Base-by-base conservation (phyloP, 1,140 invertebrate species). In the Neodiprion lecontei region DNA sequence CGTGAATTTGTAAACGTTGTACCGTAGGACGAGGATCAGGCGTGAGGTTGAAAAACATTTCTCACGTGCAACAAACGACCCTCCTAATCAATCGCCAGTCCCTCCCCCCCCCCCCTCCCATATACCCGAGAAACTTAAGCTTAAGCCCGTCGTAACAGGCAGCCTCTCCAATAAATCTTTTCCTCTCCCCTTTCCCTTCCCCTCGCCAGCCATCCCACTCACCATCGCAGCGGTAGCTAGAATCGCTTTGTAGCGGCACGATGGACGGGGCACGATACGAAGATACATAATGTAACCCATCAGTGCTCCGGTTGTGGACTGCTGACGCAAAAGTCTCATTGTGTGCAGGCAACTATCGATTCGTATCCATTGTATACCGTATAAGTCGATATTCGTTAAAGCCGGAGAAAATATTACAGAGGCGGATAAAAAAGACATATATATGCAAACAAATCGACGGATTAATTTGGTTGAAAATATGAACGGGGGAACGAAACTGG, bases 31-130 rank as follows among this genome's bases (percentile, higher is more conserved):
- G 28, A 40, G 28, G 28, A 40, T 40, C 28, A 40, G 28, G 28
- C 28, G 28, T 40, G 28, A 40, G 28, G 28, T 40, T 40, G 28
- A 14, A 61, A 12, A 12, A 17, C 53, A 61, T 61, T 61, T 61
- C 53, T 61, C 53, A 61, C 53, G 61, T 61, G 28, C 28, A 40
- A 73, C 61, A 48, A 73, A 28, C n/a, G 23, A 86, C 83, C 85
- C 84, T 86, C 84, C 86, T 86, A 86, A 87, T 87, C 86, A 86
- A 85, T 85, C 82, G 84, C 83, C 82, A 80, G 80, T 81, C 67
- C 66, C 53, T 70, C 49, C 40, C 23, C 23, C 12, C 7, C 72
- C 67, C 28, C 70, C 50, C 72, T 48, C 76, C 71, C 75, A 78
- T 79, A 72, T 74, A 79, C 40, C 53, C 72, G 17, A 49, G 49